Evolutionary conservation across 2,888 invertebrate genomes (phyloP), one percentile per base, ranked within the genome.

Genomic region (Sialis fuliginosa): DNA sequence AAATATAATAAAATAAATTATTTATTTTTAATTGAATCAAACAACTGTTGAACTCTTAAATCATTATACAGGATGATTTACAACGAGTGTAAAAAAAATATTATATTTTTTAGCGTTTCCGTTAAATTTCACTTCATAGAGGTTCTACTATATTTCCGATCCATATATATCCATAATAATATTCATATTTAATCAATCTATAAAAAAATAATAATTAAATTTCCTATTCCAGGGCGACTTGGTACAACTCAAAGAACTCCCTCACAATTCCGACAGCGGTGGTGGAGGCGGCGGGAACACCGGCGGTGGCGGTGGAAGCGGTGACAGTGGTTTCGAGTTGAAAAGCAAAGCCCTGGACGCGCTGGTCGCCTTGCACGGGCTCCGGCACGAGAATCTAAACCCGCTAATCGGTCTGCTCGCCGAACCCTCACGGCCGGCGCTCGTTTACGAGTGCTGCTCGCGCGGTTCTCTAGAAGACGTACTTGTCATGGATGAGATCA

Each of bases 311-410:
- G 22, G 22, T 22, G 22, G 22, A 22, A 22, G 22, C 22, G 4
- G 4, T 4, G 63, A 66, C 49, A 67, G 70, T 48, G 30, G 42
- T 22, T 75, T 83, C 51, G 89, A 91, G 62, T 69, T 92, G 55
- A 85, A 81, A 58, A 78, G 79, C 49, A 87, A 84, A 63, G 79
- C 87, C 2, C 78, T 84, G 65, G 87, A 87, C 59, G 70, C 84
- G 42, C 65, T 89, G 49, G 77, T 85, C 41, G 73, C 79, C 63
- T 73, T 91, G 56, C 88, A 91, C 61, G 84, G 85, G 37, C 65
- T 93, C 52, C 74, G 92, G 1, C 90, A 93, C 62, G 93, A 93
- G 62, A 93, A 93, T 62, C 67, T 93, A 33, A 92, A 91, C 65
- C 84, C 88, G 0, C 73, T 92, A 56, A 79, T 92, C 54, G 92